Evolutionary conservation across 2,797 vertebrate species (phyloP).

Genomic region (Fistularia commersonii): DNA sequence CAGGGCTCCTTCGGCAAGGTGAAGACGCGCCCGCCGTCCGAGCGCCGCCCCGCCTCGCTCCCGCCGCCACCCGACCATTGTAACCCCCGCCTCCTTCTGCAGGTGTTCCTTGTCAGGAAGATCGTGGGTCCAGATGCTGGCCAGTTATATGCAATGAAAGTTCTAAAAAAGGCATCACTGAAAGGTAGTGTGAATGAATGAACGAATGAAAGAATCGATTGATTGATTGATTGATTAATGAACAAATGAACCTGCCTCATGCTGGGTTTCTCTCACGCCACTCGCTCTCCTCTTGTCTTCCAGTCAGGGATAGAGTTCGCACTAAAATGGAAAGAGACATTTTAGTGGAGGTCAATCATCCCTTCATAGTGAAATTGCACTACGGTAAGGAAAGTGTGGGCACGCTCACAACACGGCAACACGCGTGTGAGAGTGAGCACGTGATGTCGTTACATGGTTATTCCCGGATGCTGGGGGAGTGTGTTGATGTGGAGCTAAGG

Average conservation of each 20-base stretch:
- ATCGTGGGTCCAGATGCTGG: conserved; percentile 91
- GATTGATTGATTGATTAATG: background rate
- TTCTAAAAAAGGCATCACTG: conserved; percentile 96
- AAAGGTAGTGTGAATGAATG: conserved; percentile 80
- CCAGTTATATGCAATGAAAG: conserved; percentile 99
- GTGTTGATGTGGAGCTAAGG: too few species aligned
- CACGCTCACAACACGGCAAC: background rate
- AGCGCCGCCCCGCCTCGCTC: too few species aligned
- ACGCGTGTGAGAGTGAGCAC: too few species aligned
- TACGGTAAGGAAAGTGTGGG: conserved; percentile 82
- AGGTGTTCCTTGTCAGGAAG: conserved; percentile 98
- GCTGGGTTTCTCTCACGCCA: conserved; percentile 23
- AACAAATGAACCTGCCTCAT: conserved; percentile 15
- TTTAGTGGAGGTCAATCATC: conserved; percentile 97
- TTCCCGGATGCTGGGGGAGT: too few species aligned
- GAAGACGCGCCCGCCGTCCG: conserved; percentile 52
- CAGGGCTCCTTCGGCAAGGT: conserved; percentile 98
- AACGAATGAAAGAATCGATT: too few species aligned
- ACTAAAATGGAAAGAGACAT: conserved; percentile 99
- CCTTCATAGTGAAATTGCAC: conserved; percentile 99
- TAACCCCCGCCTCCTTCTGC: conserved; percentile 15
- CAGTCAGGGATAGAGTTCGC: conserved; percentile 95
- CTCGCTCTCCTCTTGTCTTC: conserved; percentile 18
- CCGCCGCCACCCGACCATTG: too few species aligned
- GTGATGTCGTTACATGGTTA: too few species aligned